Evolutionary conservation across 1,140 invertebrate species (phyloP).

Genomic region (Dendrolimus punctatus): DNA sequence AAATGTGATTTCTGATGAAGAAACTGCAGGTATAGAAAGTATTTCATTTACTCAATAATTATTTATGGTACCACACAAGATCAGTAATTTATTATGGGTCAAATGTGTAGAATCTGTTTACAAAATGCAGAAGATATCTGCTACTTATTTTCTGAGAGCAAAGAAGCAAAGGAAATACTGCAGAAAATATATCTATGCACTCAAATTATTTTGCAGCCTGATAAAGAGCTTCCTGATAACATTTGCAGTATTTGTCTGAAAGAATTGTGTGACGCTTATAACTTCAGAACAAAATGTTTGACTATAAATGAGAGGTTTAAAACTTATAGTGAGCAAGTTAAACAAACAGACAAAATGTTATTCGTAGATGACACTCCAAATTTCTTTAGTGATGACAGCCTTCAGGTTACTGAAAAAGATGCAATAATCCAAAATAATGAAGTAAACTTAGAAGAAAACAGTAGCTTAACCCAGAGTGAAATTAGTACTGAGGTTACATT

Average conservation of each 20-base stretch:
- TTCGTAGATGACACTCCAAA: too few species aligned
- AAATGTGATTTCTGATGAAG: too few species aligned
- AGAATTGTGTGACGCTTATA: slow-evolving; percentile 37
- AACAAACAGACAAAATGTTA: slow-evolving; percentile 1
- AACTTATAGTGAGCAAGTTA: slow-evolving; percentile 10
- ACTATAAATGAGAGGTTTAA: slow-evolving; percentile 34
- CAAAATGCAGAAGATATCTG: slow-evolving; percentile 15
- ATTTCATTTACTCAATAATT: too few species aligned
- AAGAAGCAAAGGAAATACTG: slow-evolving; percentile 30
- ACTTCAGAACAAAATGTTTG: slow-evolving; percentile 43
- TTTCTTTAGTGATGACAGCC: too few species aligned
- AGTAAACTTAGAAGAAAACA: neutral
- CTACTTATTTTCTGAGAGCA: slow-evolving; percentile 25
- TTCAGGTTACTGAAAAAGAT: neutral
- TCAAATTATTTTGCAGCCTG: slow-evolving; percentile 29
- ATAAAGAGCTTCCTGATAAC: slow-evolving; percentile 29
- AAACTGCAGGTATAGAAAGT: too few species aligned
- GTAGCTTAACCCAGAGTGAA: too few species aligned
- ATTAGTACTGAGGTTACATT: slow-evolving; percentile 9
- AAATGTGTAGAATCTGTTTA: slow-evolving; percentile 44
- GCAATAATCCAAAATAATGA: neutral
- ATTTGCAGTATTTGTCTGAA: slow-evolving; percentile 41
- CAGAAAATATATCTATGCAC: slow-evolving; percentile 45
- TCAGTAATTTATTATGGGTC: slow-evolving; percentile 2
- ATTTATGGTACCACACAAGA: neutral